Conservation (phyloP, 2,797 vertebrate genomes). For the Cyprinodon diabolis region DNA sequence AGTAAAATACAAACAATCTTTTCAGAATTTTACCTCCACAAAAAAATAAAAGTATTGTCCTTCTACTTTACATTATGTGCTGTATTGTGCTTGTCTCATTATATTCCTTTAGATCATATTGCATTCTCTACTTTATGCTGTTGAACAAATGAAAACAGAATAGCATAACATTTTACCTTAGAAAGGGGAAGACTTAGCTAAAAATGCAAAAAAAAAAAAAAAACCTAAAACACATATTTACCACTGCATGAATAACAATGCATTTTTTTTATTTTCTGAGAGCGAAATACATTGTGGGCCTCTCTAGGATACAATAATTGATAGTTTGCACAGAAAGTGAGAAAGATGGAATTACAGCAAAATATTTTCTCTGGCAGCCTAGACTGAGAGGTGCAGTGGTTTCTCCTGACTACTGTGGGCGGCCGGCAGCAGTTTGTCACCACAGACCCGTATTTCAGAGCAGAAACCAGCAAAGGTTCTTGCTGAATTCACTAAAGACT, state of each 20-base stretch:
- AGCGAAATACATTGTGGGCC: slow-evolving; percentile 35
- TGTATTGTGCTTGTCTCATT: not conserved
- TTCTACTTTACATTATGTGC: not conserved
- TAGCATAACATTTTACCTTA: not conserved
- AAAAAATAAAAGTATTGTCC: not conserved
- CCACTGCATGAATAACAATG: slow-evolving; percentile 27
- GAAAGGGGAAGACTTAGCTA: too few species aligned
- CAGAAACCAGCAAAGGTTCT: not conserved
- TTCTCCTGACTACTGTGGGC: slow-evolving; percentile 21
- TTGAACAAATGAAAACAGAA: not conserved
- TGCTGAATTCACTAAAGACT: slow-evolving; percentile 22
- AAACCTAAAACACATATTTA: slow-evolving; percentile 25
- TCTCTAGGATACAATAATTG: slow-evolving; percentile 47
- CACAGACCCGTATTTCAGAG: slow-evolving; percentile 22
- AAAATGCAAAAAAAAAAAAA: slow-evolving; percentile 1
- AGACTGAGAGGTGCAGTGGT: slow-evolving; percentile 19
- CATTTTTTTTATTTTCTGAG: slow-evolving; percentile 26
- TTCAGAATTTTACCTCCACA: not conserved
- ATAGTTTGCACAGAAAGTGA: slow-evolving; percentile 39
- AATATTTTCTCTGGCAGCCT: slow-evolving; percentile 60
- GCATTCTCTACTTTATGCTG: too few species aligned
- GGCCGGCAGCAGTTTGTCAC: slow-evolving; percentile 16
- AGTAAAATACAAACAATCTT: not conserved
- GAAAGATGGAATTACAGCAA: slow-evolving; percentile 52
- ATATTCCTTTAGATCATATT: not conserved